Evolutionary conservation across 2,797 vertebrate genomes (phyloP).

Genomic region (Cuculus canorus): DNA sequence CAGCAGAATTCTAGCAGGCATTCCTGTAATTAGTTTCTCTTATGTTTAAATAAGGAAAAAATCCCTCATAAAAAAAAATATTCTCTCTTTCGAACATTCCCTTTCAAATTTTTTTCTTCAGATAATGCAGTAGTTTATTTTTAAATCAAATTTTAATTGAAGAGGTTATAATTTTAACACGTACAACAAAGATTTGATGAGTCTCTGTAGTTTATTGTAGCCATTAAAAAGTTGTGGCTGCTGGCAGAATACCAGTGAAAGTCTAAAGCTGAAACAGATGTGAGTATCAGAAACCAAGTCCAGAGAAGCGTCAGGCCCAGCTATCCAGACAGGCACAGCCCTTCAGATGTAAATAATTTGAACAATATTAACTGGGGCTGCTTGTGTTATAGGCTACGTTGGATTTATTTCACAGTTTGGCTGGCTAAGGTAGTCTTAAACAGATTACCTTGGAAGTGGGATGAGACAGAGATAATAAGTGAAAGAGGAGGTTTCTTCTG

Average conservation of each 20-base stretch:
- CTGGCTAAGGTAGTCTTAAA: constrained; percentile 27
- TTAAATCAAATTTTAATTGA: constrained; percentile 79
- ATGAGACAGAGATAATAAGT: constrained; percentile 13
- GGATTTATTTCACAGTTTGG: constrained; percentile 51
- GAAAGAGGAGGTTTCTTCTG: background rate
- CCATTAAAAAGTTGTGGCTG: constrained; percentile 81
- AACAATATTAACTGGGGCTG: constrained; percentile 53
- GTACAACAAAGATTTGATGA: constrained; percentile 82
- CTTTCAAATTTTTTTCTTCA: constrained; percentile 33
- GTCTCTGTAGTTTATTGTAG: constrained; percentile 84
- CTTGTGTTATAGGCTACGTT: constrained; percentile 28
- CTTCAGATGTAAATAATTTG: constrained; percentile 70
- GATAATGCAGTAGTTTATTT: constrained; percentile 62
- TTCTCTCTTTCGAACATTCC: constrained; percentile 15
- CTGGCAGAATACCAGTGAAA: constrained; percentile 83
- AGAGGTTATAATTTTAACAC: constrained; percentile 82
- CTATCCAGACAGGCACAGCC: constrained; percentile 62
- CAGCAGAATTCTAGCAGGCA: constrained; percentile 53
- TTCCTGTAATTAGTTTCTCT: constrained; percentile 69
- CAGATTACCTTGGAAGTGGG: background rate
- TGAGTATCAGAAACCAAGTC: constrained; percentile 76
- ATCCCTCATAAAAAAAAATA: background rate
- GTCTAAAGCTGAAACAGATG: constrained; percentile 84
- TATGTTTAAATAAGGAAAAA: constrained; percentile 51
- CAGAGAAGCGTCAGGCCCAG: constrained; percentile 66